Evolutionary conservation across 2,797 vertebrate species (phyloP).

Genomic region (Microctenopoma lineatum): DNA sequence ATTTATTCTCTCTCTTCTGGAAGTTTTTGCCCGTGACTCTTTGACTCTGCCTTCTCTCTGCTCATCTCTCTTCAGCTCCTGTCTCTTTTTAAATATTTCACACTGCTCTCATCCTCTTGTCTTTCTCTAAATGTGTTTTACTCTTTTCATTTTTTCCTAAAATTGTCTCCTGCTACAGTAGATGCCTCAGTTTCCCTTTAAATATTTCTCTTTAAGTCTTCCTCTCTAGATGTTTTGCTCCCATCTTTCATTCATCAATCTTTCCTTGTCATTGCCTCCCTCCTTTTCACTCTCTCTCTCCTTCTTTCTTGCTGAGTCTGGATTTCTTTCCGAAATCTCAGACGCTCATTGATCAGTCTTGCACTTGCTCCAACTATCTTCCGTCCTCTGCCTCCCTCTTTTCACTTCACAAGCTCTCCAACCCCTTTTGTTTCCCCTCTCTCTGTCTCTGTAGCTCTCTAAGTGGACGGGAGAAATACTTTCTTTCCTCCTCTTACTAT

Average conservation of each 20-base stretch:
- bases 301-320: conserved; percentile 58
- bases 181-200: conserved; percentile 32
- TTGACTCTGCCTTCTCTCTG: conserved; percentile 30
- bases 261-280: conserved; percentile 47
- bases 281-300: background rate
- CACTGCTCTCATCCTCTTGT: conserved; percentile 32
- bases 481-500: conserved; percentile 39
- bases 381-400: conserved; percentile 60
- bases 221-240: conserved; percentile 59
- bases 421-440: conserved; percentile 36
- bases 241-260: conserved; percentile 70
- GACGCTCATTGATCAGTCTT: conserved; percentile 61
- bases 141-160: conserved; percentile 1
- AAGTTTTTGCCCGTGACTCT: conserved; percentile 63
- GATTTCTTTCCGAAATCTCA: conserved; percentile 58
- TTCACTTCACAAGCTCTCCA: conserved; percentile 47
- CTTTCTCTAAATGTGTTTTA: conserved; percentile 41
- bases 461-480: conserved; percentile 58
- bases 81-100: conserved; percentile 61
- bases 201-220: conserved; percentile 50
- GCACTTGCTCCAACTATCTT: conserved; percentile 69
- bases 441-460: conserved; percentile 48
- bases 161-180: conserved; percentile 1
- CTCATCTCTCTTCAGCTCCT: conserved; percentile 37
- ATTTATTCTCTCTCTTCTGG: conserved; percentile 66